These are phyloP conservation scores for Heliothis peltigera DNA, from an alignment of 2,888 invertebrate species.

Conservation along the genomic window DNA sequence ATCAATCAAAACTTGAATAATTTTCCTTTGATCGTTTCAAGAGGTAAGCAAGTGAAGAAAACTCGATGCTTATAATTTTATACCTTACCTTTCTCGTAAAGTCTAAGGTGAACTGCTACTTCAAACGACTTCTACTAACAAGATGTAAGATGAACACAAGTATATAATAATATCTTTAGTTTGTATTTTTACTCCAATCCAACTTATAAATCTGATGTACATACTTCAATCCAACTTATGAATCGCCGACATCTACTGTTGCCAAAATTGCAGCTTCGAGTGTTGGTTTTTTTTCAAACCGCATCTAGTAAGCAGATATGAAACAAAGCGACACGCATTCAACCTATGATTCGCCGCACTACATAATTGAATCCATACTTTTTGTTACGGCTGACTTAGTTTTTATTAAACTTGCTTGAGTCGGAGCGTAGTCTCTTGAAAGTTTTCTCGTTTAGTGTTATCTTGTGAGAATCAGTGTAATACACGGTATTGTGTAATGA, in stretches of 20 bases:
- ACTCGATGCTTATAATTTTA: conserved; percentile 16
- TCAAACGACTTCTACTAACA: background rate
- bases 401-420: conserved; percentile 39
- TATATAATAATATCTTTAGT: background rate
- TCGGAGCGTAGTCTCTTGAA: conserved; percentile 35
- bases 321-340: conserved; percentile 18
- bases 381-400: conserved; percentile 29
- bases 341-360: conserved; percentile 10
- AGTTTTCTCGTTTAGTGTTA: conserved; percentile 46
- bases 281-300: conserved; percentile 2
- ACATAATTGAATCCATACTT: conserved; percentile 30
- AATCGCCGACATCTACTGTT: conserved; percentile 17
- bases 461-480: conserved; percentile 46
- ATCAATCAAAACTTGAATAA: conserved; percentile 38
- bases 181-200: background rate
- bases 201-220: conserved; percentile 9
- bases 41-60: conserved; percentile 14
- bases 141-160: background rate
- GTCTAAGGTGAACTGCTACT: conserved; percentile 3
- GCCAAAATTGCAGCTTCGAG: conserved; percentile 36
- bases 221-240: conserved; percentile 12
- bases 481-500: conserved; percentile 36
- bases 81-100: conserved; percentile 11
- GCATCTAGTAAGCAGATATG: conserved; percentile 23
- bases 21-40: conserved; percentile 6